Evolutionary conservation across 2,113 vertebrate genomes (phyloP), one percentile per base, ranked within the genome.

Genomic region (Pseudopipra pipra): DNA sequence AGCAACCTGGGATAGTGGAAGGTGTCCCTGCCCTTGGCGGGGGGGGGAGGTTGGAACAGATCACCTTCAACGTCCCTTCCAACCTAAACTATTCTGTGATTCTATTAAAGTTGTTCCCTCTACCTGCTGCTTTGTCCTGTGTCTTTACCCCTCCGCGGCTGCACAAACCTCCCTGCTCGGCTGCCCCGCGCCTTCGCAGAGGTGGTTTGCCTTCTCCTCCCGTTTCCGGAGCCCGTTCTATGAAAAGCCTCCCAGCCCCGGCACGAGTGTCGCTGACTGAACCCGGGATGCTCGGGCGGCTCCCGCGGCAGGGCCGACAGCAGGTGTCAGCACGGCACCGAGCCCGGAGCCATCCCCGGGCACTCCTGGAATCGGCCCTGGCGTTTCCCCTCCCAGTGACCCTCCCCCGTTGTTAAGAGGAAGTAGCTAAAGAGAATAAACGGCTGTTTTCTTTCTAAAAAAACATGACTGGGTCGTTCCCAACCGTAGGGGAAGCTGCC

Each of bases 321-420:
- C 77, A 92, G 86, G 71, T 11, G 89, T 78, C 89, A 89, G 76
- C 79, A 46, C 5, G 84, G 75, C n/a, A 33, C 86, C 73, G 58
- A 20, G 5, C 4, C 21, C 52, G 1, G 78, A 28, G 10, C 43
- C 73, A 2, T 2, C 28, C 46, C 67, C 21, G 8, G 37, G 7
- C 33, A 0, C 18, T 5, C 2, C 5, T 1, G 43, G 15, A 19
- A 35, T 3, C 1, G 14, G 15, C 44, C 55, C 35, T 14, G 65
- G 16, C 14, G 17, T 17, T 22, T 14, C 13, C 18, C 22, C 23
- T 20, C 3, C 0, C 66, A 9, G 0, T 0, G 19, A 1, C 2
- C 15, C 37, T 30, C 12, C 31, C 16, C 16, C 14, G 0, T 15
- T 20, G 31, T 4, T 33, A 3, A 3, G 25, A 41, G 43, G 16